phyloP scores from a whole-genome alignment of 1,140 invertebrate species.

The Caenorhabditis elegans region DNA sequence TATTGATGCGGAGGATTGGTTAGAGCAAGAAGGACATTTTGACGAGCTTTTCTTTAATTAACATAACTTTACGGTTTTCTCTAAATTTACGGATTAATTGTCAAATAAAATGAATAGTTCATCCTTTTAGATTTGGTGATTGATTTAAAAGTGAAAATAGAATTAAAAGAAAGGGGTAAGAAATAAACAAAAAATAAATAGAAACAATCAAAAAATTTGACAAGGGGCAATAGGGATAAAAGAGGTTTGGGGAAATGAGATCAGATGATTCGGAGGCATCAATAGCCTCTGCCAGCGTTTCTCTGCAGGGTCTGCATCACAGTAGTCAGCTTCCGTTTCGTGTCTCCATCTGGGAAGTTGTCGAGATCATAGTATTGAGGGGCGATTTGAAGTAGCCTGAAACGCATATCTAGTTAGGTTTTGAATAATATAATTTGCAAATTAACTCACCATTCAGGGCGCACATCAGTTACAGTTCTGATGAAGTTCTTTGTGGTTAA shows the following conservation, averaged over 20 bases:
- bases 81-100: too few species aligned
- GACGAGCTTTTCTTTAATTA: too few species aligned
- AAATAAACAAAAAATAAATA: neutral
- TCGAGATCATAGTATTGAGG: conserved; percentile 96
- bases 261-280: neutral
- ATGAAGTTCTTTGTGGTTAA: conserved; percentile 99
- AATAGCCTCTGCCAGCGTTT: neutral
- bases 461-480: conserved; percentile 95
- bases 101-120: too few species aligned
- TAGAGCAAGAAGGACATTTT: neutral
- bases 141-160: too few species aligned
- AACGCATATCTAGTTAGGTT: neutral
- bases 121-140: too few species aligned
- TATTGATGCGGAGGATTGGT: neutral
- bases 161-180: neutral
- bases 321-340: conserved; percentile 78
- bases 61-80: too few species aligned
- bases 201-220: neutral
- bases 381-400: conserved; percentile 88
- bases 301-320: conserved; percentile 5
- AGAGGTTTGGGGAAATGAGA: neutral
- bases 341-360: conserved; percentile 91
- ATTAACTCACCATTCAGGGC: conserved; percentile 79
- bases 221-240: neutral
- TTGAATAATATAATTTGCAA: neutral